Conservation (phyloP, 2,797 vertebrate genomes). For the Pachyuromys duprasi region DNA sequence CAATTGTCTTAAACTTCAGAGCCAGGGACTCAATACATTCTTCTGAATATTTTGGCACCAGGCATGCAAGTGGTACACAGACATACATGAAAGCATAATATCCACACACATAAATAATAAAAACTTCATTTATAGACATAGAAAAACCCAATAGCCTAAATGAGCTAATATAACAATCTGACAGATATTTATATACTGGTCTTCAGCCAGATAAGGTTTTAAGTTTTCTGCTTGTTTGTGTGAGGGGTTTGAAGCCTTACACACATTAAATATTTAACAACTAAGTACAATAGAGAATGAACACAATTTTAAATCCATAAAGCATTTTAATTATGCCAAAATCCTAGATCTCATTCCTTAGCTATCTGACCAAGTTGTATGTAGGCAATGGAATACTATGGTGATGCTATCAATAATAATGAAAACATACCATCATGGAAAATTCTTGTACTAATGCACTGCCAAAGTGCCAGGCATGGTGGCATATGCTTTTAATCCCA, state of each 20-base stretch:
- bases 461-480: too few relatives aligned
- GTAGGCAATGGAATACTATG: neutral
- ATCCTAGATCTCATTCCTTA: neutral
- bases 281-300: neutral
- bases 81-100: too few relatives aligned
- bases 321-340: neutral
- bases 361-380: neutral
- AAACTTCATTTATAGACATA: neutral
- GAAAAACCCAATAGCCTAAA: slow-evolving; percentile 1
- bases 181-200: neutral
- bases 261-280: neutral
- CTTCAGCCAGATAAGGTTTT: neutral
- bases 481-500: too few relatives aligned
- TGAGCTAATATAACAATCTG: neutral
- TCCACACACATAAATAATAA: neutral
- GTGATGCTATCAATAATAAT: neutral
- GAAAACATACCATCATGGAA: neutral
- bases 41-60: neutral
- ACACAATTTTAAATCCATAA: neutral
- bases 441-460: too few relatives aligned
- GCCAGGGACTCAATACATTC: neutral
- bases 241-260: neutral
- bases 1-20: neutral
- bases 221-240: neutral
- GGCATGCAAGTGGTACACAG: neutral